Conservation (phyloP, 1,140 invertebrate species). For the Lordiphosa mommai region DNA sequence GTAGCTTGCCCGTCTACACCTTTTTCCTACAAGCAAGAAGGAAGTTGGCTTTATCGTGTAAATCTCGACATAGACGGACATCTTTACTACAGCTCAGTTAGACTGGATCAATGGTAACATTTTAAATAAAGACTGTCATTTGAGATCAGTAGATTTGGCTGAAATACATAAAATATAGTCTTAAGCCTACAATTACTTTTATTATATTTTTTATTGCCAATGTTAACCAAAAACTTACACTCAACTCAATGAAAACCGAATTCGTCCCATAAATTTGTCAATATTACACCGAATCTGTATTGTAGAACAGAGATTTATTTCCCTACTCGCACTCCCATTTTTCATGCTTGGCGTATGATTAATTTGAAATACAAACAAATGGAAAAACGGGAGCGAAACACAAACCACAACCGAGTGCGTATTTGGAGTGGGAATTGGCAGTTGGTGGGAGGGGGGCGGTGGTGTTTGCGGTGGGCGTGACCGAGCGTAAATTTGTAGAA, state of each 20-base stretch:
- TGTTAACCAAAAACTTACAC: too few relatives aligned
- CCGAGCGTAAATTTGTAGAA: conserved; percentile 70
- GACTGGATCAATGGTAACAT: too few relatives aligned
- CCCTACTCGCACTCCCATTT: conserved; percentile 10
- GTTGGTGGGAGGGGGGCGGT: not conserved
- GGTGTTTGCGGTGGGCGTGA: conserved; percentile 30
- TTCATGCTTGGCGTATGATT: conserved; percentile 60
- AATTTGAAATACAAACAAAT: conserved; percentile 76
- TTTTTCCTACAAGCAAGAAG: too few relatives aligned
- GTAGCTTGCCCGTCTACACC: too few relatives aligned
- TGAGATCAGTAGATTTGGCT: too few relatives aligned
- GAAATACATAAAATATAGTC: too few relatives aligned
- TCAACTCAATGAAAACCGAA: too few relatives aligned
- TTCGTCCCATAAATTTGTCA: not conserved
- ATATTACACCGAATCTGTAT: conserved; percentile 22
- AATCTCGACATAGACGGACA: too few relatives aligned
- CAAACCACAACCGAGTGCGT: conserved; percentile 50
- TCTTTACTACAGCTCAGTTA: too few relatives aligned
- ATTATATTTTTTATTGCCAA: not conserved
- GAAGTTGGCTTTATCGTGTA: too few relatives aligned
- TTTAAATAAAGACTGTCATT: too few relatives aligned
- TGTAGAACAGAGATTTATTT: conserved; percentile 45
- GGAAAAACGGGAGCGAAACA: conserved; percentile 11
- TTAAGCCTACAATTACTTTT: too few relatives aligned
- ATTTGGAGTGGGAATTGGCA: not conserved